Evolutionary conservation across 2,797 vertebrate species (phyloP).

Genomic region (Rhyacichthys aspro): DNA sequence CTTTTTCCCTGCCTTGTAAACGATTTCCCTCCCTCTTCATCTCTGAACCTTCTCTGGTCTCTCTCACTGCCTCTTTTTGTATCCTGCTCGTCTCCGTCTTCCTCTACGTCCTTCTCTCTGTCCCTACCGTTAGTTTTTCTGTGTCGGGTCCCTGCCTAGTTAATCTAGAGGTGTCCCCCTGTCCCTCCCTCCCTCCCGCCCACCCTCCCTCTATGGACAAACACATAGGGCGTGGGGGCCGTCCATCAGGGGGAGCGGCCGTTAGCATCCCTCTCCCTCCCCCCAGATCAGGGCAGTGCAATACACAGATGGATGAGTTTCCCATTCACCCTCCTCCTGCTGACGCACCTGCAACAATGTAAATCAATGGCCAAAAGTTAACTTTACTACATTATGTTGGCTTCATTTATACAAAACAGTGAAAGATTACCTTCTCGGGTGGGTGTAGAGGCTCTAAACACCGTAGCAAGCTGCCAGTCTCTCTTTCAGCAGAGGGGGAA

Average conservation of each 20-base stretch:
- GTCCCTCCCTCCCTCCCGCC: conserved; percentile 80
- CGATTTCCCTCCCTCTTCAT: conserved; percentile 55
- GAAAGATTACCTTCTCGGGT: conserved; percentile 71
- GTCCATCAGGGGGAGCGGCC: conserved; percentile 84
- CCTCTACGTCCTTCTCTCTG: conserved; percentile 62
- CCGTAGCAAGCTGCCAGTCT: conserved; percentile 93
- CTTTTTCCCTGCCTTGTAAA: conserved; percentile 56
- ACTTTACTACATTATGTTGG: background rate
- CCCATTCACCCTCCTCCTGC: conserved; percentile 86
- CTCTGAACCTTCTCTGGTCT: conserved; percentile 56
- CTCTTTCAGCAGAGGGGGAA: conserved; percentile 93
- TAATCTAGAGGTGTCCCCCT: conserved; percentile 84
- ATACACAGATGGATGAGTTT: conserved; percentile 91
- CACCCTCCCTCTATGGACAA: conserved; percentile 84
- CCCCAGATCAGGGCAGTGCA: conserved; percentile 90
- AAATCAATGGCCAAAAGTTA: background rate
- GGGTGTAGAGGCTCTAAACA: conserved; percentile 83
- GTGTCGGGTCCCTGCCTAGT: conserved; percentile 83
- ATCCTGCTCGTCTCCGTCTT: conserved; percentile 37
- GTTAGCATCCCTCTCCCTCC: conserved; percentile 85
- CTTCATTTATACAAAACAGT: background rate
- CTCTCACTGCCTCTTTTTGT: conserved; percentile 33
- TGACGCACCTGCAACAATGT: conserved; percentile 80
- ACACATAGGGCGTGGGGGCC: conserved; percentile 86
- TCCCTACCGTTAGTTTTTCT: conserved; percentile 77